These are phyloP conservation scores for Brachionus manjavacas DNA, from an alignment of 1,140 invertebrate species.

Conservation along the genomic window DNA sequence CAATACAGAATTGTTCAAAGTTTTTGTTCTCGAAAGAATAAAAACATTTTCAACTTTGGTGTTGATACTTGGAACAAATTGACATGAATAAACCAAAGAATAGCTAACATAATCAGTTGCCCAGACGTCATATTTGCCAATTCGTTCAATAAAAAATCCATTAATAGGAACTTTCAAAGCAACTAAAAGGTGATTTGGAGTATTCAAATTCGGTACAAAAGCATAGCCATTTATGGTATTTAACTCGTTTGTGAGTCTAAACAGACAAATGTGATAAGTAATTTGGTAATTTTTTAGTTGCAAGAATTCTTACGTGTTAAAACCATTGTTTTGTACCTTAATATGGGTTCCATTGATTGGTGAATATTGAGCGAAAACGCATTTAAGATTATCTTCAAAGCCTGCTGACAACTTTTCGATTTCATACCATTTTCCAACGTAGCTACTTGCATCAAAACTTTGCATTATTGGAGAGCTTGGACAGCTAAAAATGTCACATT, in stretches of 20 bases:
- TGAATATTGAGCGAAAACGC: background rate
- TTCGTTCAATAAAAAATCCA: conserved; percentile 34
- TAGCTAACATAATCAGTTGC: conserved; percentile 24
- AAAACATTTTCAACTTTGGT: conserved; percentile 33
- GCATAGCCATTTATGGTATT: conserved; percentile 29
- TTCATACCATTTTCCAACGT: conserved; percentile 42
- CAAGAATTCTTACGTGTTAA: background rate
- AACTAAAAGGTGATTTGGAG: conserved; percentile 22
- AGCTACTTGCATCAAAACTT: background rate
- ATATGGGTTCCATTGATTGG: conserved; percentile 9
- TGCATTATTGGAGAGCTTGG: conserved; percentile 1
- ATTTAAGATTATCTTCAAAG: conserved; percentile 39
- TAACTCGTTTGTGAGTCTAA: background rate
- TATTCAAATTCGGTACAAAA: background rate
- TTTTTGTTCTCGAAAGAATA: conserved; percentile 24
- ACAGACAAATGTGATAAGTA: background rate
- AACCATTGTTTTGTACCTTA: conserved; percentile 2
- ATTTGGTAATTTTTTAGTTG: background rate
- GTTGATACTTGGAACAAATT: background rate
- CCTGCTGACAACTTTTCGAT: conserved; percentile 8
- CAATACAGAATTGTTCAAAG: background rate
- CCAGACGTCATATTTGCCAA: conserved; percentile 38
- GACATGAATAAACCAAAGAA: conserved; percentile 38
- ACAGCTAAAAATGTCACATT: background rate
- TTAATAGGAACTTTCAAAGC: conserved; percentile 9